Percentiles rank a stretch among this genome's conserved stretches.
Evolutionary conservation across 2,888 invertebrate genomes (phyloP).

Genomic region (Ophion ellenae): DNA sequence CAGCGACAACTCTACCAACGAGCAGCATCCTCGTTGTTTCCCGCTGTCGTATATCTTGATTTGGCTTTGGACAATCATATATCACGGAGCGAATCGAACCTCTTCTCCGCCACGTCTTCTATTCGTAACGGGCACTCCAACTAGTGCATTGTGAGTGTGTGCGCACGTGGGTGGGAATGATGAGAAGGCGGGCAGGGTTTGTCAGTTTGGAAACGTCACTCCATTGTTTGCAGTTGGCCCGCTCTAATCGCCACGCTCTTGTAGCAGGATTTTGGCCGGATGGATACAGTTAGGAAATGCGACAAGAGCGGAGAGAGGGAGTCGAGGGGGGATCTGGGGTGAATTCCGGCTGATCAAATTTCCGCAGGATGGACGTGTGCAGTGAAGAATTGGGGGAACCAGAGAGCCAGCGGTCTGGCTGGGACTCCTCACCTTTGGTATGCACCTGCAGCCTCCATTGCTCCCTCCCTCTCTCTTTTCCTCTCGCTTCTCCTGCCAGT

Average conservation of each 20-base stretch:
- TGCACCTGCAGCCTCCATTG: not conserved
- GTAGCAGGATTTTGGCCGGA: slow-evolving; percentile 36
- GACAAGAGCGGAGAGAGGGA: slow-evolving; percentile 9
- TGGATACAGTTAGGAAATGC: slow-evolving; percentile 20
- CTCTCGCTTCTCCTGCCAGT: not conserved
- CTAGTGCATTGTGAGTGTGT: not conserved
- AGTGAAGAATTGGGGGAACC: slow-evolving; percentile 35
- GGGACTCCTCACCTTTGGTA: slow-evolving; percentile 51
- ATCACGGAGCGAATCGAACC: slow-evolving; percentile 31
- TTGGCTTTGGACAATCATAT: not conserved
- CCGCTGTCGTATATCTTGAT: not conserved
- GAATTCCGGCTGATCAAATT: slow-evolving; percentile 66
- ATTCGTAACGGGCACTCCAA: not conserved
- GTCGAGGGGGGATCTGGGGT: slow-evolving; percentile 37
- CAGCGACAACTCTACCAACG: not conserved
- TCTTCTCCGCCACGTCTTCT: slow-evolving; percentile 31
- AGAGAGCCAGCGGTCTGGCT: slow-evolving; percentile 7
- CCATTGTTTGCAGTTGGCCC: slow-evolving; percentile 55
- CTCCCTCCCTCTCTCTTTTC: not conserved
- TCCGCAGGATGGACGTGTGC: slow-evolving; percentile 53
- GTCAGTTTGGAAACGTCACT: slow-evolving; percentile 39
- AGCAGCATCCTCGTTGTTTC: not conserved
- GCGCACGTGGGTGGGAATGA: not conserved
- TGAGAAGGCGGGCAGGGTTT: not conserved
- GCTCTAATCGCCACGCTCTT: slow-evolving; percentile 2